These are phyloP conservation scores for Channallabes apus DNA, from an alignment of 2,797 vertebrate genomes.

Conservation along the genomic window DNA sequence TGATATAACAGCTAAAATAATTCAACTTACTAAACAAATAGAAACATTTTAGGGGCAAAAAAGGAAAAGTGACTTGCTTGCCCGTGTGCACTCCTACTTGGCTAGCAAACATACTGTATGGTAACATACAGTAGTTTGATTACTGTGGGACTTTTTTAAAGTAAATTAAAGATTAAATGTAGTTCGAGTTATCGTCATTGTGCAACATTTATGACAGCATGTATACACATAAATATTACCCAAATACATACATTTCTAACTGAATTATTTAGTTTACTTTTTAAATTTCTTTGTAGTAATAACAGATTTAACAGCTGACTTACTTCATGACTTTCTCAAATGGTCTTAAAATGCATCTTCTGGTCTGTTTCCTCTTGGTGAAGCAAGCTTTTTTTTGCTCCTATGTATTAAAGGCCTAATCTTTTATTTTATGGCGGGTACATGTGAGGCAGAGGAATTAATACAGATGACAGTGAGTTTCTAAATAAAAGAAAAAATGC, in stretches of 20 bases:
- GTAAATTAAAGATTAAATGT: neutral
- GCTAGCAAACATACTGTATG: neutral
- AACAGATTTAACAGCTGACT: neutral
- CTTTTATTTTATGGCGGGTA: conserved; percentile 1
- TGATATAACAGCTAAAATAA: neutral
- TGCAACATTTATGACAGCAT: neutral
- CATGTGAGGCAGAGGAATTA: conserved; percentile 21
- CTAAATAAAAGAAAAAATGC: conserved; percentile 24
- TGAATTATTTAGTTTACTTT: neutral
- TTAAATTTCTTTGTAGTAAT: neutral
- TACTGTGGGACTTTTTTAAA: neutral
- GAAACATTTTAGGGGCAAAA: neutral
- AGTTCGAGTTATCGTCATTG: neutral
- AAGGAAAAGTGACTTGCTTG: neutral
- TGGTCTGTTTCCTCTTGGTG: neutral
- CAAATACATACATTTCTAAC: neutral
- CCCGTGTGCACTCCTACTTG: neutral
- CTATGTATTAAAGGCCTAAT: conserved; percentile 6
- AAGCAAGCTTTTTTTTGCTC: neutral
- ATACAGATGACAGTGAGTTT: conserved; percentile 23
- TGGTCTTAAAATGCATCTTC: neutral
- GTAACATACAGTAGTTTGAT: neutral
- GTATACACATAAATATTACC: neutral
- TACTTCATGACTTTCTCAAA: neutral
- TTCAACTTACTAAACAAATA: neutral